Evolutionary conservation across 2,888 invertebrate species (phyloP).

Genomic region (Drosophila hamatofila): DNA sequence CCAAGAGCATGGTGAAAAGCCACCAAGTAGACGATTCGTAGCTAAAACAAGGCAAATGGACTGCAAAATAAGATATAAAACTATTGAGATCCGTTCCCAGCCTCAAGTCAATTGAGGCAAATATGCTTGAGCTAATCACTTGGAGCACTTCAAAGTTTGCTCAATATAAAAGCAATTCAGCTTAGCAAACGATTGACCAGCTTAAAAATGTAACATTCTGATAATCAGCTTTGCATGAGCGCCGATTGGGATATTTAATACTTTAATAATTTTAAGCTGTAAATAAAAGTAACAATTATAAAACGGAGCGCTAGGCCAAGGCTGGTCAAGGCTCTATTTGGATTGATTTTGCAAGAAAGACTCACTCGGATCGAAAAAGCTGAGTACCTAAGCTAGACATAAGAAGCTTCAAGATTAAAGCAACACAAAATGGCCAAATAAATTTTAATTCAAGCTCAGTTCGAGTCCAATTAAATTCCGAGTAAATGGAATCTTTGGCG

Average conservation of each 20-base stretch:
- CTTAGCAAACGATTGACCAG: not conserved
- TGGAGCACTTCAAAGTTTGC: not conserved
- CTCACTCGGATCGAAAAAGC: too few relatives aligned
- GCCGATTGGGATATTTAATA: too few relatives aligned
- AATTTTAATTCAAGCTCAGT: not conserved
- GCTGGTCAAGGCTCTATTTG: too few relatives aligned
- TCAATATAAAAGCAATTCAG: not conserved
- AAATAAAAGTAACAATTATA: too few relatives aligned
- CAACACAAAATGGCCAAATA: not conserved
- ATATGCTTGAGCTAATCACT: not conserved
- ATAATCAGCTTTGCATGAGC: not conserved
- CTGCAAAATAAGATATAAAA: too few relatives aligned
- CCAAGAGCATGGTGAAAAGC: too few relatives aligned
- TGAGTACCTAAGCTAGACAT: too few relatives aligned
- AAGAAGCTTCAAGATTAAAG: not conserved
- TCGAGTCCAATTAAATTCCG: slow-evolving; percentile 11
- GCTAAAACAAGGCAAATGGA: too few relatives aligned
- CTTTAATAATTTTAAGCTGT: too few relatives aligned
- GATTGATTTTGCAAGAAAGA: too few relatives aligned
- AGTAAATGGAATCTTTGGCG: not conserved
- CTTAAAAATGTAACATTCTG: not conserved
- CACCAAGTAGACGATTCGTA: too few relatives aligned
- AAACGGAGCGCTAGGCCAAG: too few relatives aligned
- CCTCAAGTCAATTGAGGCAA: not conserved
- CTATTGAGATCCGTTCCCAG: not conserved